phyloP scores from a whole-genome alignment of 2,113 vertebrate species.

The Atrichornis clamosus region DNA sequence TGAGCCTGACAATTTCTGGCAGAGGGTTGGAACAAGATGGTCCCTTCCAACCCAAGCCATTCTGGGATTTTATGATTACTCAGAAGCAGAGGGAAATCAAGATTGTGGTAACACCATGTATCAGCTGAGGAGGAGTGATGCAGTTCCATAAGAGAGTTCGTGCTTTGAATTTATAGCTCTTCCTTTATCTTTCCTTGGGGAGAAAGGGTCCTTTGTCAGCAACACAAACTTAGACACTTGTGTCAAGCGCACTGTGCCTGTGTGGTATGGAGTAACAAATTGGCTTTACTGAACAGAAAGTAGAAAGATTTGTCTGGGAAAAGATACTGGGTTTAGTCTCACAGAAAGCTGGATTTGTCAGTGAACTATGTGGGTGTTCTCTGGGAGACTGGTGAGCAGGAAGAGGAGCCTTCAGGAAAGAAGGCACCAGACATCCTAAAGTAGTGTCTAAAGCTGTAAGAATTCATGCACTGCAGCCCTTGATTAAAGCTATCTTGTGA shows the following conservation, averaged over 20 bases:
- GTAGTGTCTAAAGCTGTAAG: not conserved
- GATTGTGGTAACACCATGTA: not conserved
- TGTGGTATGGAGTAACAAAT: not conserved
- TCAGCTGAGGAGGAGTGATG: not conserved
- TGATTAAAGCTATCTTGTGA: not conserved
- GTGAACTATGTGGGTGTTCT: not conserved
- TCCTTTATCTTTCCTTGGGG: not conserved
- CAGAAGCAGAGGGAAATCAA: not conserved
- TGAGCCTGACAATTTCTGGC: not conserved
- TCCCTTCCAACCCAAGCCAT: not conserved
- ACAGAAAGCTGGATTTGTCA: not conserved
- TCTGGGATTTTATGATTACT: not conserved
- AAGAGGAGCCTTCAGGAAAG: not conserved
- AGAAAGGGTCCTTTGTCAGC: constrained; percentile 10
- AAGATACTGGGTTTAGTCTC: not conserved
- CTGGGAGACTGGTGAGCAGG: not conserved
- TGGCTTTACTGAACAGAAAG: not conserved
- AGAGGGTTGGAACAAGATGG: not conserved
- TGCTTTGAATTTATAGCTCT: not conserved
- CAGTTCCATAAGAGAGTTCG: not conserved
- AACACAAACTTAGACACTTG: not conserved
- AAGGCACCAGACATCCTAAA: not conserved
- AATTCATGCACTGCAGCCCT: not conserved
- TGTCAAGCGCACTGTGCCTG: not conserved
- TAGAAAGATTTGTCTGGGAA: not conserved